Conservation (phyloP, 2,888 invertebrate species). For the Piscicola geometra region DNA sequence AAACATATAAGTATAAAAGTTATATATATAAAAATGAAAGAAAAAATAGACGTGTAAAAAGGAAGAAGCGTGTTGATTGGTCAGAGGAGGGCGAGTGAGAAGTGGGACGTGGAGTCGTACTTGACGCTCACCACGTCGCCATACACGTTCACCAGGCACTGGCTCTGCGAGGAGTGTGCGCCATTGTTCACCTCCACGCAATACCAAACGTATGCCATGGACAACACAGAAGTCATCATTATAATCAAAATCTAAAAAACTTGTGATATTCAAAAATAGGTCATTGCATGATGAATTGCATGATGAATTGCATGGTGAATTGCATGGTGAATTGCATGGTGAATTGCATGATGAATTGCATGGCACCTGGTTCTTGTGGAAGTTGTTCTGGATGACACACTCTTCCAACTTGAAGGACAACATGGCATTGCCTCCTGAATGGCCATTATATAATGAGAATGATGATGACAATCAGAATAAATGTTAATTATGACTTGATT, state of each 20-base stretch:
- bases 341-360: conserved; percentile 12
- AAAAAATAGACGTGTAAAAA: too few relatives aligned
- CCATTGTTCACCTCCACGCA: too few relatives aligned
- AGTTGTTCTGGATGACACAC: conserved; percentile 81
- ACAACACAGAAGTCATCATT: neutral
- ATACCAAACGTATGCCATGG: neutral
- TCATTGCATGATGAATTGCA: conserved; percentile 2
- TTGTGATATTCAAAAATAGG: too few relatives aligned
- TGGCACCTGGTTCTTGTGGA: conserved; percentile 88
- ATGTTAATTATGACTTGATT: too few relatives aligned
- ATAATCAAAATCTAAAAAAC: neutral
- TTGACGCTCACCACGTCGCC: conserved; percentile 72
- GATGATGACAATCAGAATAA: too few relatives aligned
- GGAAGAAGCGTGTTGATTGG: neutral
- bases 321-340: conserved; percentile 5
- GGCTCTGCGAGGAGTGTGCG: conserved; percentile 69
- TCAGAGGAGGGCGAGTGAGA: conserved; percentile 13
- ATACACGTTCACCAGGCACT: conserved; percentile 88
- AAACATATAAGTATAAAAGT: too few relatives aligned
- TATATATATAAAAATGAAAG: too few relatives aligned
- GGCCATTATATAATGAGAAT: too few relatives aligned
- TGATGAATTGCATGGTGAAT: conserved; percentile 3
- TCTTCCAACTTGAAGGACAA: conserved; percentile 89
- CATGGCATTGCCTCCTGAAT: conserved; percentile 79
- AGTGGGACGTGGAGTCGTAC: conserved; percentile 37